phyloP scores from a whole-genome alignment of 2,113 vertebrate species.

The Synchiropus splendidus region DNA sequence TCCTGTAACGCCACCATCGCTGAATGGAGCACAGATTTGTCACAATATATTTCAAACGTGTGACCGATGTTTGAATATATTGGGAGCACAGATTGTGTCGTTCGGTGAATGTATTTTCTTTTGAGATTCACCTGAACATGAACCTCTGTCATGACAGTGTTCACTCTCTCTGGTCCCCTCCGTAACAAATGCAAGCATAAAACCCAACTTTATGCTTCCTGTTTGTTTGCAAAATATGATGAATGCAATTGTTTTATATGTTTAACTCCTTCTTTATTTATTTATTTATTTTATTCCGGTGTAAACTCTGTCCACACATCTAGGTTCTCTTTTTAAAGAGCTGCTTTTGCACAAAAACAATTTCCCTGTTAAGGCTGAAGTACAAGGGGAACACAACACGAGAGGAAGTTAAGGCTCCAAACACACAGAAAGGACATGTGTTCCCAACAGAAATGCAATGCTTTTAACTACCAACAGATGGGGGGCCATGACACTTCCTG shows the following conservation, averaged over 20 bases:
- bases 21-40: constrained; percentile 38
- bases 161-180: constrained; percentile 30
- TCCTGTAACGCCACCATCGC: constrained; percentile 46
- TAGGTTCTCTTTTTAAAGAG: not conserved
- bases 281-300: constrained; percentile 14
- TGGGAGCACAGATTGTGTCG: constrained; percentile 50
- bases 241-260: constrained; percentile 1
- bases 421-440: too few relatives aligned
- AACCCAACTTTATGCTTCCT: constrained; percentile 45
- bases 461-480: too few relatives aligned
- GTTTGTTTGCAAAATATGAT: constrained; percentile 46
- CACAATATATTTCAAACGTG: constrained; percentile 73
- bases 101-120: constrained; percentile 35
- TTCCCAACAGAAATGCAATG: too few relatives aligned
- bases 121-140: constrained; percentile 49
- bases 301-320: not conserved
- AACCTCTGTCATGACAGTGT: constrained; percentile 39
- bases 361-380: too few relatives aligned
- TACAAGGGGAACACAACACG: too few relatives aligned
- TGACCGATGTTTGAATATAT: constrained; percentile 70
- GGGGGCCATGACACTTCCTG: too few relatives aligned
- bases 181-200: constrained; percentile 43
- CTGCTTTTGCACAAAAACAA: too few relatives aligned
- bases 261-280: constrained; percentile 1
- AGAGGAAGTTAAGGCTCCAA: too few relatives aligned